Evolutionary conservation across 2,888 invertebrate genomes (phyloP), one percentile per base, ranked within the genome.

Genomic region (Deroplatys truncata): DNA sequence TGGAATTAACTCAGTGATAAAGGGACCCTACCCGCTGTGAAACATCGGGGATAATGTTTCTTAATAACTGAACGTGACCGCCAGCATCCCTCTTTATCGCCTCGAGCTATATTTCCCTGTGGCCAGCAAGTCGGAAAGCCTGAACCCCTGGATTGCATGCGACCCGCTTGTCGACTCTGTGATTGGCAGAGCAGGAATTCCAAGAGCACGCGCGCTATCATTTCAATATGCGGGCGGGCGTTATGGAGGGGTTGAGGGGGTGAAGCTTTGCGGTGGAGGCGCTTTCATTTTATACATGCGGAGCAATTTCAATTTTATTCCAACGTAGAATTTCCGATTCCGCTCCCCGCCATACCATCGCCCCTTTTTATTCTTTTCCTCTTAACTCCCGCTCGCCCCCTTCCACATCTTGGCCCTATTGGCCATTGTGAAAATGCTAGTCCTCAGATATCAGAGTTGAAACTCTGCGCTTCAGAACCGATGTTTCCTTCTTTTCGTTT

Each of bases 221-320:
- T 87, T 87, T 87, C 87, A 87, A 87, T 87, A 87, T 87, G 87
- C 87, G 56, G 87, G 83, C 13, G 87, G 83, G 31, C n/a, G 28
- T 31, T 25, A 16, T 35, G 83, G 83, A 28, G 85, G n/a, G 20
- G 43, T 72, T 20, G 31, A 82, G 28, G 28, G 86, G 25, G 86
- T 56, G 28, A 72, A 25, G 28, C 56, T 87, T 87, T 87, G 87
- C 87, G 87, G 87, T 87, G 87, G 87, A 87, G 83, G 87, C 43
- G 31, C 87, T 87, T 87, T 82, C 83, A 87, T 87, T 87, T 87
- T 87, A 87, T 87, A 87, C 87, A 87, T 87, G 87, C 87, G 82
- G 83, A 87, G 87, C 87, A 87, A 87, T 87, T 87, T 87, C 83
- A 87, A 83, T 87, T 87, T 87, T 87, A 87, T 87, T 87, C 87